Evolutionary conservation across 1,140 invertebrate genomes (phyloP).

Genomic region (Cephus cinctus): DNA sequence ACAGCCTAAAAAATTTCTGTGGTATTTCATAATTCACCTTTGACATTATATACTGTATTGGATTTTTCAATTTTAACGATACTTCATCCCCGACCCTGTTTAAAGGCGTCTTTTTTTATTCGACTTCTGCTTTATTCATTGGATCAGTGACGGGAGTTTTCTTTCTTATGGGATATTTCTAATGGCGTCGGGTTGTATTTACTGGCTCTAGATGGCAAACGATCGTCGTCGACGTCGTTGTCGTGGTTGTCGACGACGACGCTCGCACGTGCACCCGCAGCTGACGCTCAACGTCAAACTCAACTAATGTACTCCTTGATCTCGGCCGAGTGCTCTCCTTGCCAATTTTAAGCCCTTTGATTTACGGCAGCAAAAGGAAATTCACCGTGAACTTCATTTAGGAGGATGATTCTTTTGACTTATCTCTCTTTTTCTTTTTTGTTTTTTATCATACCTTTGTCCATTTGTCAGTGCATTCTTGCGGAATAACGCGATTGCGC

Average conservation of each 20-base stretch:
- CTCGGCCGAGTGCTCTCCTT: constrained; percentile 22
- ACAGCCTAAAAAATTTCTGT: background rate
- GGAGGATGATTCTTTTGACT: background rate
- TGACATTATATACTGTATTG: too few species aligned
- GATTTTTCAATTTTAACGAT: too few species aligned
- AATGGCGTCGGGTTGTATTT: too few species aligned
- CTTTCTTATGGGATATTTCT: too few species aligned
- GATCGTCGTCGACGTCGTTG: too few species aligned
- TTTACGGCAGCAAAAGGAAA: constrained; percentile 22
- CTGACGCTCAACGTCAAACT: constrained; percentile 50
- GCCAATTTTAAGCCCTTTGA: constrained; percentile 16
- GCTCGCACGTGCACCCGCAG: constrained; percentile 40
- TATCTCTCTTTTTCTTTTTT: background rate
- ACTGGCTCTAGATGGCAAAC: too few species aligned
- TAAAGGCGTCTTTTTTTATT: too few species aligned
- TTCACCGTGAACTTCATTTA: background rate
- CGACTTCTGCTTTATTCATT: too few species aligned
- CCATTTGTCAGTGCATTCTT: background rate
- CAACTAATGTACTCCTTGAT: constrained; percentile 50
- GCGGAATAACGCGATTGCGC: too few species aligned
- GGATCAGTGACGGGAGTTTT: too few species aligned
- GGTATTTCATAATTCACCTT: background rate
- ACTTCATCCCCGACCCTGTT: too few species aligned
- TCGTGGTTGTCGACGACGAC: too few species aligned
- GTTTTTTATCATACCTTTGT: background rate